These are phyloP conservation scores for Motacilla tschutschensis DNA, from an alignment of 2,113 vertebrate species.

Conservation along the genomic window DNA sequence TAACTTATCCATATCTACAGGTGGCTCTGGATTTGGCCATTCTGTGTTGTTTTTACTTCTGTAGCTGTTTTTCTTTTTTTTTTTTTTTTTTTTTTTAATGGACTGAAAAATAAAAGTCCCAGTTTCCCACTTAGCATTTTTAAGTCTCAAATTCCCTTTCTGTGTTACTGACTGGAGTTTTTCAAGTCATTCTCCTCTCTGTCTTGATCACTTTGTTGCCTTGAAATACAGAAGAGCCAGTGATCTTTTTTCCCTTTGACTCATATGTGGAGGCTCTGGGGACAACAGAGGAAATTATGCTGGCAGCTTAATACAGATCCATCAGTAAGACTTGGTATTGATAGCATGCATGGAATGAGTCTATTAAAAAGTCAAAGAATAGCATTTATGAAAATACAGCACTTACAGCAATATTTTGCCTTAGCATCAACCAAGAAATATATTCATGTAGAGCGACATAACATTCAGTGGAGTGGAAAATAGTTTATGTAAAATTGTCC, in stretches of 20 bases:
- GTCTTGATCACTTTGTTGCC: neutral
- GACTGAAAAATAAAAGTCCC: neutral
- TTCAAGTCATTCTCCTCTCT: neutral
- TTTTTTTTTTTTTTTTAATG: neutral
- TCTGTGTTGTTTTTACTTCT: neutral
- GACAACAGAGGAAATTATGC: constrained; percentile 13
- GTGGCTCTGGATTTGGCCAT: neutral
- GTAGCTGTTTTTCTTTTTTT: neutral
- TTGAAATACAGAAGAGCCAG: constrained; percentile 2
- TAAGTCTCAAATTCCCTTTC: neutral
- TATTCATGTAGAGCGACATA: constrained; percentile 39
- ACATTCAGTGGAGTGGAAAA: constrained; percentile 56
- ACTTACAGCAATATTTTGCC: constrained; percentile 42
- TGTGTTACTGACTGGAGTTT: neutral
- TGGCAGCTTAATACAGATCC: constrained; percentile 12
- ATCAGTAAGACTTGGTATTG: constrained; percentile 8
- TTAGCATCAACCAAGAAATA: constrained; percentile 43
- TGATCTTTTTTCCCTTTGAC: neutral
- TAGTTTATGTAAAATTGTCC: constrained; percentile 58
- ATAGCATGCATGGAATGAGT: constrained; percentile 27
- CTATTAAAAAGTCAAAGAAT: constrained; percentile 36
- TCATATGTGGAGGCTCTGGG: neutral
- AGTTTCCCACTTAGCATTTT: neutral
- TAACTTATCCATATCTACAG: neutral
- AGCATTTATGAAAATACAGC: constrained; percentile 43